These are phyloP conservation scores for Scaptomyza cyrtandrae DNA, from an alignment of 2,888 invertebrate species.

Conservation along the genomic window DNA sequence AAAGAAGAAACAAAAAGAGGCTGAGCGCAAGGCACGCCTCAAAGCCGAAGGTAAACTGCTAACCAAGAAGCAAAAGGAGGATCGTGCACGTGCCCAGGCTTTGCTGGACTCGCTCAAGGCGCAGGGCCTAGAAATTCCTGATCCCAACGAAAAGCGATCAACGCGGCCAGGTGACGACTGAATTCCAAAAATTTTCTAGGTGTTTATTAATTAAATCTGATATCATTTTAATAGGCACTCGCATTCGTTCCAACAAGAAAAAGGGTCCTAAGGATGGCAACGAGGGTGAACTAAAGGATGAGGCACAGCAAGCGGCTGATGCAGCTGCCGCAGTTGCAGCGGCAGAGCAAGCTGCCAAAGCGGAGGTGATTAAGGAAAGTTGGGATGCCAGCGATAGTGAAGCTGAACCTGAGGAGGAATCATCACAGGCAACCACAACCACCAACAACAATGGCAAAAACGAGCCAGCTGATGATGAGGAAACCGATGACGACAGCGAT, in stretches of 20 bases:
- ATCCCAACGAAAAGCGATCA: slow-evolving; percentile 87
- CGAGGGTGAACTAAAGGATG: slow-evolving; percentile 77
- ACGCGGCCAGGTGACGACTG: slow-evolving; percentile 85
- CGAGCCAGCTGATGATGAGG: slow-evolving; percentile 57
- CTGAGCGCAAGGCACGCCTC: slow-evolving; percentile 94
- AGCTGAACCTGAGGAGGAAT: slow-evolving; percentile 83
- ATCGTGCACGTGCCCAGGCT: slow-evolving; percentile 94
- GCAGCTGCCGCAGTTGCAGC: slow-evolving; percentile 73
- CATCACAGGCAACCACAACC: slow-evolving; percentile 85
- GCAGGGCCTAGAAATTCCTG: slow-evolving; percentile 93
- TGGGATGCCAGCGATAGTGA: slow-evolving; percentile 91
- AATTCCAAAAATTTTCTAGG: too few relatives aligned
- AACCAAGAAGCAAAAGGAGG: slow-evolving; percentile 96
- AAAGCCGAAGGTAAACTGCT: slow-evolving; percentile 98
- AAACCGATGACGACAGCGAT: slow-evolving; percentile 85
- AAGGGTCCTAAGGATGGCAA: slow-evolving; percentile 85
- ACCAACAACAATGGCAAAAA: slow-evolving; percentile 73
- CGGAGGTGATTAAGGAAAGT: slow-evolving; percentile 89
- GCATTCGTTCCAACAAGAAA: slow-evolving; percentile 90
- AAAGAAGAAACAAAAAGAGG: slow-evolving; percentile 95
- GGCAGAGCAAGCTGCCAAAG: slow-evolving; percentile 57
- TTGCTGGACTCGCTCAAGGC: slow-evolving; percentile 95
- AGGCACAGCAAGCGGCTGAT: slow-evolving; percentile 68
- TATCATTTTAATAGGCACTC: slow-evolving; percentile 86
- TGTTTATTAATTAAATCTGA: neutral